Evolutionary conservation across 2,797 vertebrate genomes (phyloP).

Genomic region (Benthosema pterotum): DNA sequence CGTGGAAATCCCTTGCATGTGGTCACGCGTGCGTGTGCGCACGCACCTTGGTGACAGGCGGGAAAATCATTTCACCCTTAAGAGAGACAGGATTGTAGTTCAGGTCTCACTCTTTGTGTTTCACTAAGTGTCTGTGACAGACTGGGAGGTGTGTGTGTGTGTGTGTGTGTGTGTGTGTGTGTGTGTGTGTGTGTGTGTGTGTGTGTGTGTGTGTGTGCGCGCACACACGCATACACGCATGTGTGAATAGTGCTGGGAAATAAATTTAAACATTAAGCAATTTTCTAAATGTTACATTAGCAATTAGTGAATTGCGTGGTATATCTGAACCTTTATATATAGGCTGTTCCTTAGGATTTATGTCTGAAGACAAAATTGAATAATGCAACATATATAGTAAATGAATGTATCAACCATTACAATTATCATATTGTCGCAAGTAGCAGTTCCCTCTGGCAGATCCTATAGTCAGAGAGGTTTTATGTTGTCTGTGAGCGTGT

Average conservation of each 20-base stretch:
- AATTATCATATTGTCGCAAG: too few species aligned
- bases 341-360: background rate
- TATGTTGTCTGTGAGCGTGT: background rate
- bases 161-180: constrained; percentile 36
- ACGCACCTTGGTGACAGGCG: constrained; percentile 55
- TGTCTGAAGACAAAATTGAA: background rate
- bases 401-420: too few species aligned
- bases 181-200: constrained; percentile 30
- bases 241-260: constrained; percentile 32
- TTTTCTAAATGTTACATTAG: constrained; percentile 33
- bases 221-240: constrained; percentile 34
- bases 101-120: constrained; percentile 73
- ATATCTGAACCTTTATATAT: background rate
- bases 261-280: constrained; percentile 24
- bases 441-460: too few species aligned
- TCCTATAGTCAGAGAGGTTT: too few species aligned
- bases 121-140: constrained; percentile 77
- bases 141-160: constrained; percentile 42
- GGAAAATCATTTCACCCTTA: constrained; percentile 63
- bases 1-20: constrained; percentile 71
- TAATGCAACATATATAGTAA: background rate
- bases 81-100: constrained; percentile 45
- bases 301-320: constrained; percentile 5
- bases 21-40: constrained; percentile 39
- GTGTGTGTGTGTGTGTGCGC: constrained; percentile 20